These are phyloP conservation scores for Tragelaphus eurycerus DNA, from an alignment of 2,797 vertebrate genomes.

Conservation along the genomic window DNA sequence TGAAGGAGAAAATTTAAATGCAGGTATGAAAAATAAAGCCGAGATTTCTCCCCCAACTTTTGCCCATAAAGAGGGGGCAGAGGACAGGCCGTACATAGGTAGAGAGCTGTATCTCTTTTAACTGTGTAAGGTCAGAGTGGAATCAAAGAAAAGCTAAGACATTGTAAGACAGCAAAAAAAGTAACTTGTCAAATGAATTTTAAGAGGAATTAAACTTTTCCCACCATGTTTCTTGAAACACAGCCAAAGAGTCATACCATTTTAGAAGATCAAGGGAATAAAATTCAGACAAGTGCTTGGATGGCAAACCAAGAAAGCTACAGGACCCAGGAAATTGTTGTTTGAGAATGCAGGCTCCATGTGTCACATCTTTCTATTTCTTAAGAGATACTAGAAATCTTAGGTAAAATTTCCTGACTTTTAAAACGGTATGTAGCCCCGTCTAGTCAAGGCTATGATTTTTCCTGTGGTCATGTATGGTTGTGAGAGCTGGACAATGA, in stretches of 20 bases:
- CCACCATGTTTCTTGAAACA: slow-evolving; percentile 55
- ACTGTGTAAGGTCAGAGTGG: background rate
- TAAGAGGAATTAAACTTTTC: slow-evolving; percentile 55
- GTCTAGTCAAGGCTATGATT: no score
- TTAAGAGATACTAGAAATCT: background rate
- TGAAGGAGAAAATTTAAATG: slow-evolving; percentile 52
- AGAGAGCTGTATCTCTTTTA: background rate
- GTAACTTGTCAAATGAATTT: slow-evolving; percentile 36
- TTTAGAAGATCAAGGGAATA: slow-evolving; percentile 39
- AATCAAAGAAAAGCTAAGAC: slow-evolving; percentile 6
- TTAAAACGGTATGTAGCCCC: background rate
- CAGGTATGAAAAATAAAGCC: slow-evolving; percentile 43
- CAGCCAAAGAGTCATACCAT: slow-evolving; percentile 10
- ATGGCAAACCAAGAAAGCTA: background rate
- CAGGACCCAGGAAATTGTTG: background rate
- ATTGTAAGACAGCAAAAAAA: slow-evolving; percentile 15
- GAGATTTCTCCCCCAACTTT: background rate
- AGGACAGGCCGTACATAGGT: background rate
- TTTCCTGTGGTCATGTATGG: no score
- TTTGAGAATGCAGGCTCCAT: background rate
- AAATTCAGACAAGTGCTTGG: background rate
- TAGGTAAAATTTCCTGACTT: background rate
- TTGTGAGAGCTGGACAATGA: no score
- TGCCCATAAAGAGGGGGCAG: background rate
- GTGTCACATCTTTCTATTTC: background rate